These are phyloP conservation scores for Emydocephalus ijimae DNA, from an alignment of 2,113 vertebrate species.

Conservation along the genomic window DNA sequence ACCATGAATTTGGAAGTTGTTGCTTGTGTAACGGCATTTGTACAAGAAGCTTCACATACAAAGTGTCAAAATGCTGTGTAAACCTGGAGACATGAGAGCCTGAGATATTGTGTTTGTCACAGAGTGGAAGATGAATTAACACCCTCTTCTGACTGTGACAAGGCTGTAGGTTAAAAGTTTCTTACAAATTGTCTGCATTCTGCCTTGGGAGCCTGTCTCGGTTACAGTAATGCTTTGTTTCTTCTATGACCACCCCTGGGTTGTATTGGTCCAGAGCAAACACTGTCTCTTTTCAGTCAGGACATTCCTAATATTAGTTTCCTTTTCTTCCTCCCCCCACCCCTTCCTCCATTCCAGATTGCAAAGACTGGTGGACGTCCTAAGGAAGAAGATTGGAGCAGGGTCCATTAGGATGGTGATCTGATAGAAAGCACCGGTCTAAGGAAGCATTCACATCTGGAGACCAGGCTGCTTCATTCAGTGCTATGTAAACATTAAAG, in stretches of 20 bases:
- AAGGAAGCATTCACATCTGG: conserved; percentile 84
- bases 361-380: conserved; percentile 93
- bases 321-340: conserved; percentile 48
- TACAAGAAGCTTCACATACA: conserved; percentile 10
- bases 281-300: conserved; percentile 68
- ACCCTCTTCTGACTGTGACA: conserved; percentile 43
- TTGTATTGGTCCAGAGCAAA: conserved; percentile 66
- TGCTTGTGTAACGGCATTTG: background rate
- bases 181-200: conserved; percentile 61
- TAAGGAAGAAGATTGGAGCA: conserved; percentile 94
- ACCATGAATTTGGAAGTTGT: background rate
- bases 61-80: conserved; percentile 23
- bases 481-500: conserved; percentile 84
- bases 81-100: background rate
- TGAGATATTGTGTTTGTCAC: conserved; percentile 31
- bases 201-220: conserved; percentile 55
- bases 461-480: conserved; percentile 88
- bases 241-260: conserved; percentile 64
- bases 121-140: conserved; percentile 42
- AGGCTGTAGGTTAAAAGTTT: conserved; percentile 59
- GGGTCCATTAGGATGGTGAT: conserved; percentile 88
- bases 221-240: conserved; percentile 68
- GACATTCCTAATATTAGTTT: conserved; percentile 67
- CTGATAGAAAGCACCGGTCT: conserved; percentile 78
- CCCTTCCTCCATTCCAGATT: conserved; percentile 73